A percentile compares a stretch with the other conserved stretches of the same genome.
phyloP scores from a whole-genome alignment of 2,888 invertebrate species.

The Euplagia quadripunctaria region DNA sequence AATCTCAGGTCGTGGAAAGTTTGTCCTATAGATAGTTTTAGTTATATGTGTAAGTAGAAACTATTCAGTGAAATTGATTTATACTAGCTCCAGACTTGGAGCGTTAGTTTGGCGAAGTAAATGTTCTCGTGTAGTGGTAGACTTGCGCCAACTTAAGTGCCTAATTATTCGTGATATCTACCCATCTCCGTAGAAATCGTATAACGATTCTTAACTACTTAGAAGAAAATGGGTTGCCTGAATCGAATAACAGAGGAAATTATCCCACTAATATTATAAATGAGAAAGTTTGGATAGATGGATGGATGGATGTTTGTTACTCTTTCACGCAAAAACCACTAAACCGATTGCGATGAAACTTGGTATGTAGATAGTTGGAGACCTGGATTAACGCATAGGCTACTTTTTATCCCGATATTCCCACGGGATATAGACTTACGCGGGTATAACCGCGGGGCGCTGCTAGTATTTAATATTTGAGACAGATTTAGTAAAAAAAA shows the following conservation, averaged over 20 bases:
- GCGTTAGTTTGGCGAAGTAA: slow-evolving; percentile 14
- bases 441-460: too few relatives aligned
- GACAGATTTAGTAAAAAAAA: background rate
- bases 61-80: slow-evolving; percentile 50
- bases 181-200: background rate
- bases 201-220: background rate
- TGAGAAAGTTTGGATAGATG: too few relatives aligned
- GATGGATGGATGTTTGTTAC: too few relatives aligned
- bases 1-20: slow-evolving; percentile 47
- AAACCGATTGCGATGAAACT: too few relatives aligned
- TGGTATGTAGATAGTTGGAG: too few relatives aligned
- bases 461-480: background rate
- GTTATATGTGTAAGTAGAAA: slow-evolving; percentile 31
- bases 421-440: too few relatives aligned
- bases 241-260: background rate
- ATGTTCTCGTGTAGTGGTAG: slow-evolving; percentile 4
- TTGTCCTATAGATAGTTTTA: slow-evolving; percentile 33
- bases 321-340: too few relatives aligned
- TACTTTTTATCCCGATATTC: too few relatives aligned
- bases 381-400: too few relatives aligned
- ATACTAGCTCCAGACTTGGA: slow-evolving; percentile 27
- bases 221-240: background rate
- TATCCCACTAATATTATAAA: too few relatives aligned
- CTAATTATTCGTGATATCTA: slow-evolving; percentile 5
- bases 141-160: slow-evolving; percentile 1